Conservation (phyloP, 2,797 vertebrate species). For the Diglossa cyanea region DNA sequence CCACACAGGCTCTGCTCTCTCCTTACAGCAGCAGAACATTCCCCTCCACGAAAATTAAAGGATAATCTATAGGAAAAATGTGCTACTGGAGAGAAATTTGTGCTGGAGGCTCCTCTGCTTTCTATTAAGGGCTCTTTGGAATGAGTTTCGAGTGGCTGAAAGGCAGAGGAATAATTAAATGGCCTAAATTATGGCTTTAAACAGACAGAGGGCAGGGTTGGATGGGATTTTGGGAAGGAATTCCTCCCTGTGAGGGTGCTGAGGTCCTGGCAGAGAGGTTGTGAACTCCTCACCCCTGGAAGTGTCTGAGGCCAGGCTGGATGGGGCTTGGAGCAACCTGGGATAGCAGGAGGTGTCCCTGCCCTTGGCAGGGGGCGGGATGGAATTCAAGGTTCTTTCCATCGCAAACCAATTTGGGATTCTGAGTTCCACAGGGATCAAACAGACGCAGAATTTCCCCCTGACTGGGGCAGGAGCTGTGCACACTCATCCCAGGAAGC, state of each 20-base stretch:
- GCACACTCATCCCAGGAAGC: background rate
- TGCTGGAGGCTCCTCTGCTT: background rate
- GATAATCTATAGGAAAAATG: background rate
- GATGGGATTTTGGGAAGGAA: background rate
- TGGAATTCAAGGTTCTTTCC: background rate
- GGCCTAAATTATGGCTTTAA: background rate
- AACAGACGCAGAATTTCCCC: background rate
- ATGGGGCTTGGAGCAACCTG: background rate
- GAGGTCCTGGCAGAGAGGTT: background rate
- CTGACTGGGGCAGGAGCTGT: rapidly evolving
- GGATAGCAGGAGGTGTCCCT: background rate
- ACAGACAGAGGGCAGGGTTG: background rate
- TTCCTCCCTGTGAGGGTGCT: background rate
- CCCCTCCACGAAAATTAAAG: background rate
- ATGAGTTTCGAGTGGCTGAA: background rate
- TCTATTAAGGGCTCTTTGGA: background rate
- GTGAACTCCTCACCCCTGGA: background rate
- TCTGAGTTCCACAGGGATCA: rapidly evolving
- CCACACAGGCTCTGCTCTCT: background rate
- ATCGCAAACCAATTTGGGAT: background rate
- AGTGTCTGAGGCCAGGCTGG: background rate
- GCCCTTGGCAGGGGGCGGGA: rapidly evolving
- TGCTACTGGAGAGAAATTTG: background rate
- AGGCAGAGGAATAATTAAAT: background rate
- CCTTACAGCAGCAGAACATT: background rate